A percentile compares a stretch with the other conserved stretches of the same genome.
Conservation (phyloP, 2,797 vertebrate genomes). For the Otolemur crassicaudatus region DNA sequence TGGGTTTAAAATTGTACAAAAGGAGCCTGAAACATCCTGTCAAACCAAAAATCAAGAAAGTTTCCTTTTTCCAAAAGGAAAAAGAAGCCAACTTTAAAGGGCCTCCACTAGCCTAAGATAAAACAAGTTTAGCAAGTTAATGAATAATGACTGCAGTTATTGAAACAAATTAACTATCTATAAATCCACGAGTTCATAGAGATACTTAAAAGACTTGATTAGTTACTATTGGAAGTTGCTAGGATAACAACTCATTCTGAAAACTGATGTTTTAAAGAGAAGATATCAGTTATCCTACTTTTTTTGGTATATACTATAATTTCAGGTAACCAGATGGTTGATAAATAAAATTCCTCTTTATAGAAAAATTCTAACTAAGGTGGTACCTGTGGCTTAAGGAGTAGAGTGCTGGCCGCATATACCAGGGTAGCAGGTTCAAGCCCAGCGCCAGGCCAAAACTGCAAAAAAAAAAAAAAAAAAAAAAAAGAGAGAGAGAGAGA, state of each 20-base stretch:
- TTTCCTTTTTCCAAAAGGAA: background rate
- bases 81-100: conserved; percentile 12
- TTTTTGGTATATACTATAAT: conserved; percentile 49
- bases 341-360: conserved; percentile 59
- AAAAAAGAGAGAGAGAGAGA: too few relatives aligned
- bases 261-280: conserved; percentile 64
- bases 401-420: too few relatives aligned
- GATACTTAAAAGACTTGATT: conserved; percentile 42
- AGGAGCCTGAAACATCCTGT: background rate
- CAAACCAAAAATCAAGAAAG: conserved; percentile 41
- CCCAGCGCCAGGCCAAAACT: too few relatives aligned
- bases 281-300: conserved; percentile 50
- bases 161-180: conserved; percentile 62
- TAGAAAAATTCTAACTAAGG: conserved; percentile 49
- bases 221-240: conserved; percentile 57
- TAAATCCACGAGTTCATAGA: conserved; percentile 41
- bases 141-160: conserved; percentile 43
- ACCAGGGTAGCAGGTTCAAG: too few relatives aligned
- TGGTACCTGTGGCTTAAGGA: too few relatives aligned
- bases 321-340: conserved; percentile 47
- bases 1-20: background rate
- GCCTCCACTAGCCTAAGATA: background rate
- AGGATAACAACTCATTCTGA: conserved; percentile 69
- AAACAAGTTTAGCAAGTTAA: conserved; percentile 52
- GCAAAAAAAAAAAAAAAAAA: too few relatives aligned